Evolutionary conservation across 2,113 vertebrate genomes (phyloP), one percentile per base, ranked within the genome.

Genomic region (Hemibates koningsi): DNA sequence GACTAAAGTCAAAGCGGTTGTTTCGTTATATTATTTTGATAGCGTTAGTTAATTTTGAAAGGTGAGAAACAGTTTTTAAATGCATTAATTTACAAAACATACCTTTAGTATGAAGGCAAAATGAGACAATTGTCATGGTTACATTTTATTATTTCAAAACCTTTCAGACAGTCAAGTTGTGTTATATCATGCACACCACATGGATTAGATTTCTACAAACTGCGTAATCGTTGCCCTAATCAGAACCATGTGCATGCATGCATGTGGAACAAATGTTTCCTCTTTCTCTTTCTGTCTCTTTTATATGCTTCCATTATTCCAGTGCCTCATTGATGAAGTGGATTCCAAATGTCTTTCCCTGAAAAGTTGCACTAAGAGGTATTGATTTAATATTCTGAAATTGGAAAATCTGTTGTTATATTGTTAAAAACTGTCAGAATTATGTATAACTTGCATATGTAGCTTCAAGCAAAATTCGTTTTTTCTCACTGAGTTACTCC

Each of bases 221-320:
- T 48, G 14, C 6, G 0, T 45, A 27, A 45, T 6, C 13, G 0
- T 73, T 29, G 71, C 1, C 1, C 68, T 45, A 45, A 27, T 45
- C 41, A 73, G 21, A 17, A 45, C 68, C 38, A 48, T 48, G 71
- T 48, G 71, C 6, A 3, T 29, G 21, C 21, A 27, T 86, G 14
- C 24, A 19, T 86, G 80, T 59, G 16, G 21, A 29, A 41, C 41
- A 61, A 73, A 38, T 41, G 4, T 9, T 54, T 76, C 21, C 32
- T 45, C 32, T 78, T 48, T 63, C 79, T 21, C 10, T 27, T 16
- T 6, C 54, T 52, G 16, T 85, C 41, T 43, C 1, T 34, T 38
- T 81, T 66, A 57, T 38, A 84, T 86, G 17, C 36, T 57, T 68
- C 83, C 88, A 87, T 92, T 88, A 90, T 87, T 87, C 82, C 19